Conservation (phyloP, 2,113 vertebrate genomes). For the Istiophorus platypterus region DNA sequence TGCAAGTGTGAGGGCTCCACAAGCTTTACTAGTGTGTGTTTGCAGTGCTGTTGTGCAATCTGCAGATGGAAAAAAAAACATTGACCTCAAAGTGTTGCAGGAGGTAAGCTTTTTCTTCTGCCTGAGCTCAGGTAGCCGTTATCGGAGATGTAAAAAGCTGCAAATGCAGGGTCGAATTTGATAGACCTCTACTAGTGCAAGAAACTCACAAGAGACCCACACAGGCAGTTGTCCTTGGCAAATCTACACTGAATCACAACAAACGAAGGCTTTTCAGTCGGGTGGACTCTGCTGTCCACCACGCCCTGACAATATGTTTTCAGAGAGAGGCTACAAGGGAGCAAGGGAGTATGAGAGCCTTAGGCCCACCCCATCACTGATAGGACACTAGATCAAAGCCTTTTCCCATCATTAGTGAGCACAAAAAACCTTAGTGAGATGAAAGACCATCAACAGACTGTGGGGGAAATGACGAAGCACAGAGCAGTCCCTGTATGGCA, state of each 20-base stretch:
- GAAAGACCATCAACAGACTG: slow-evolving; percentile 65
- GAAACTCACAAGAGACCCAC: slow-evolving; percentile 60
- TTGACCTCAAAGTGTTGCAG: slow-evolving; percentile 16
- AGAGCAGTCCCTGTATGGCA: slow-evolving; percentile 50
- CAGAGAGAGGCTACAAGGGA: slow-evolving; percentile 50
- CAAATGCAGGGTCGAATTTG: slow-evolving; percentile 56
- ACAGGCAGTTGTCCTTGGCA: slow-evolving; percentile 73
- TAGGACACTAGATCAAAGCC: slow-evolving; percentile 72
- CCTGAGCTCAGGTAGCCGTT: slow-evolving; percentile 56
- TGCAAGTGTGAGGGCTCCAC: slow-evolving; percentile 11
- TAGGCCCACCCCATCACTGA: slow-evolving; percentile 63
- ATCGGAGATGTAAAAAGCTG: slow-evolving; percentile 51
- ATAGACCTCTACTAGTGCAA: slow-evolving; percentile 50
- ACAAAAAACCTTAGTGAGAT: slow-evolving; percentile 58
- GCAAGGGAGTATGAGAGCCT: slow-evolving; percentile 51
- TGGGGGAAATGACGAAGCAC: slow-evolving; percentile 67
- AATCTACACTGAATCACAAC: slow-evolving; percentile 74
- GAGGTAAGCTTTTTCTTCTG: slow-evolving; percentile 46
- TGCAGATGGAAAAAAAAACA: slow-evolving; percentile 30
- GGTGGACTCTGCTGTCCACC: slow-evolving; percentile 73
- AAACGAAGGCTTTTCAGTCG: slow-evolving; percentile 72
- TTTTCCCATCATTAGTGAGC: slow-evolving; percentile 41
- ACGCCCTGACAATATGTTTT: slow-evolving; percentile 76
- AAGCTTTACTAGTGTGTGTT: slow-evolving; percentile 48
- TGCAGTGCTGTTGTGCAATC: slow-evolving; percentile 63